Evolutionary conservation across 2,888 invertebrate species (phyloP).

Genomic region (Apamea monoglypha): DNA sequence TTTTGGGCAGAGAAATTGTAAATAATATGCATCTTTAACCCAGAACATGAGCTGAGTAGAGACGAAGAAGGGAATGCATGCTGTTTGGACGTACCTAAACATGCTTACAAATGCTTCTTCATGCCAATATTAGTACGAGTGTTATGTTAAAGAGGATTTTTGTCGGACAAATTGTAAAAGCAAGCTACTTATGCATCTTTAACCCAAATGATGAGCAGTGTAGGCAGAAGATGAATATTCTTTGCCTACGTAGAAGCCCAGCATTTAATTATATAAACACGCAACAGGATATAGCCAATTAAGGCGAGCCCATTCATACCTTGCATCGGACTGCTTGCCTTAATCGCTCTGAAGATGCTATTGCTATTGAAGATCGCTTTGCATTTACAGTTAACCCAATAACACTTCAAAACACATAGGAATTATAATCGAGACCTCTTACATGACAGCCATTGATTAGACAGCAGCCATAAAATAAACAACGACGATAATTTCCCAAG

Average conservation of each 20-base stretch:
- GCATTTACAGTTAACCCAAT: conserved; percentile 18
- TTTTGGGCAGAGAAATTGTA: background rate
- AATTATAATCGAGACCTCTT: background rate
- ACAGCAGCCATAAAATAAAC: conserved; percentile 7
- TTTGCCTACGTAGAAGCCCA: background rate
- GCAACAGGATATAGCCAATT: background rate
- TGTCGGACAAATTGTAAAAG: background rate
- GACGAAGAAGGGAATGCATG: background rate
- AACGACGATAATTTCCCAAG: conserved; percentile 19
- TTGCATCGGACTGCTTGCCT: background rate
- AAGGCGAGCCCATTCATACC: background rate
- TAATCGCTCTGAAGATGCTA: background rate
- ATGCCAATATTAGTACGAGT: background rate
- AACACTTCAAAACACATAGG: background rate
- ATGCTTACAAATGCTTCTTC: background rate
- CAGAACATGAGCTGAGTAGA: background rate
- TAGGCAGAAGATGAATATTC: background rate
- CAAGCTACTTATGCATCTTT: background rate
- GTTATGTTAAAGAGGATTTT: background rate
- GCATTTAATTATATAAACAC: background rate
- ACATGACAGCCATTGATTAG: conserved; percentile 7
- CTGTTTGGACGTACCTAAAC: background rate
- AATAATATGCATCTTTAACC: background rate
- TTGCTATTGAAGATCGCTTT: background rate
- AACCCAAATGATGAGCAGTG: background rate